These are phyloP conservation scores for Ceratitis capitata DNA, from an alignment of 1,140 invertebrate genomes.

Conservation along the genomic window DNA sequence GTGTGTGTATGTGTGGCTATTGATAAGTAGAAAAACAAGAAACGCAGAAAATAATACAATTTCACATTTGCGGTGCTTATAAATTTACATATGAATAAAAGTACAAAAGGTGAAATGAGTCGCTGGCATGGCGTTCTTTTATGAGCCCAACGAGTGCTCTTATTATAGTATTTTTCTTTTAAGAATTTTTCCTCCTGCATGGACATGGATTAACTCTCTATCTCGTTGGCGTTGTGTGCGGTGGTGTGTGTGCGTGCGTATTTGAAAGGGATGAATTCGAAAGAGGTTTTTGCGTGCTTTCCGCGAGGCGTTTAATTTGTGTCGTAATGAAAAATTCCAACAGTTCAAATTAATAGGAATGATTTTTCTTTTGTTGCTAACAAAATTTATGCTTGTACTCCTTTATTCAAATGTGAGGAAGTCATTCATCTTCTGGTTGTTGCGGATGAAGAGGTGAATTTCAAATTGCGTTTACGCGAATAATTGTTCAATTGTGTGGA, in stretches of 20 bases:
- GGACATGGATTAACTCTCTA: neutral
- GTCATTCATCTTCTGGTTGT: neutral
- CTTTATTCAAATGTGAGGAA: neutral
- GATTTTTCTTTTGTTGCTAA: conserved; percentile 61
- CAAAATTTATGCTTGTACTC: neutral
- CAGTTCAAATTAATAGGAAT: conserved; percentile 59
- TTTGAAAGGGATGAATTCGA: conserved; percentile 27
- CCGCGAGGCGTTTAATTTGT: conserved; percentile 28
- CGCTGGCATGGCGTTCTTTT: too few relatives aligned
- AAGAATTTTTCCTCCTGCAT: neutral
- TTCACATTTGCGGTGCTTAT: neutral
- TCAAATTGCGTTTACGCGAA: neutral
- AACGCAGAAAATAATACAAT: conserved; percentile 11
- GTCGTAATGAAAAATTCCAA: conserved; percentile 63
- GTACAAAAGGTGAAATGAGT: conserved; percentile 32
- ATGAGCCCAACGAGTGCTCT: too few relatives aligned
- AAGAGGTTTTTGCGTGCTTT: neutral
- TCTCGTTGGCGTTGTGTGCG: neutral
- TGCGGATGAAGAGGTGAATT: neutral
- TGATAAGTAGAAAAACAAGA: neutral
- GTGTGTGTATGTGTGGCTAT: too few relatives aligned
- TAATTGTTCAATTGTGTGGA: conserved; percentile 26
- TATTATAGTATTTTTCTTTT: neutral
- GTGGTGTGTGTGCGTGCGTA: neutral
- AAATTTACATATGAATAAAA: conserved; percentile 36